Conservation (phyloP, 2,888 invertebrate species). For the Oeneis ivallda region DNA sequence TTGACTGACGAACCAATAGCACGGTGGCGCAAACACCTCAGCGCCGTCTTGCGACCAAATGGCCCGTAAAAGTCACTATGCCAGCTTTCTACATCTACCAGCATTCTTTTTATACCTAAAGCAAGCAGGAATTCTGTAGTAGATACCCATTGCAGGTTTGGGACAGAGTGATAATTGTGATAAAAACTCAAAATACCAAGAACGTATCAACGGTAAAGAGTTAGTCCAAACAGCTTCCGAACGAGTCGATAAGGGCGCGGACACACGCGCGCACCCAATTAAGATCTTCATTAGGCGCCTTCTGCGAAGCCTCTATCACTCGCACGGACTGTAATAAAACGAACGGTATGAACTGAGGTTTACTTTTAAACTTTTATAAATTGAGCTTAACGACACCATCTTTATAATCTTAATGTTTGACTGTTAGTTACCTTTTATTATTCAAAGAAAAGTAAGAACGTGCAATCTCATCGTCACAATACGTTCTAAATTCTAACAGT, state of each 20-base stretch:
- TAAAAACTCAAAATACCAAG: constrained; percentile 17
- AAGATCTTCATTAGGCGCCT: constrained; percentile 75
- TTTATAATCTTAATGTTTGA: neutral
- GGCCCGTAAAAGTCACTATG: too few relatives aligned
- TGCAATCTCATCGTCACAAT: too few relatives aligned
- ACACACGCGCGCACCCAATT: constrained; percentile 72
- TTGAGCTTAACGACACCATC: neutral
- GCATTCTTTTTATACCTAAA: too few relatives aligned
- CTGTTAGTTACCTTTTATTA: too few relatives aligned
- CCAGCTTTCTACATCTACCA: too few relatives aligned
- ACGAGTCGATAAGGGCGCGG: constrained; percentile 52
- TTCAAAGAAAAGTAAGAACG: too few relatives aligned
- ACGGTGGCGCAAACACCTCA: too few relatives aligned
- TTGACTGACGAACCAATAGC: too few relatives aligned
- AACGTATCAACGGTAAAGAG: constrained; percentile 21
- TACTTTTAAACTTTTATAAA: constrained; percentile 4
- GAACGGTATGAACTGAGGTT: constrained; percentile 24
- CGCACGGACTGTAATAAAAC: constrained; percentile 47
- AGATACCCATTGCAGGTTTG: neutral
- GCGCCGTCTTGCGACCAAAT: too few relatives aligned
- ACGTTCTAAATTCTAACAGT: too few relatives aligned
- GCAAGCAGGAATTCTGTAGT: too few relatives aligned
- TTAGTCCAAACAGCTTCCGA: constrained; percentile 8
- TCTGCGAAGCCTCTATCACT: constrained; percentile 62
- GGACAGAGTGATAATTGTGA: neutral